Evolutionary conservation across 1,140 invertebrate species (phyloP).

Genomic region (Wasmannia auropunctata): DNA sequence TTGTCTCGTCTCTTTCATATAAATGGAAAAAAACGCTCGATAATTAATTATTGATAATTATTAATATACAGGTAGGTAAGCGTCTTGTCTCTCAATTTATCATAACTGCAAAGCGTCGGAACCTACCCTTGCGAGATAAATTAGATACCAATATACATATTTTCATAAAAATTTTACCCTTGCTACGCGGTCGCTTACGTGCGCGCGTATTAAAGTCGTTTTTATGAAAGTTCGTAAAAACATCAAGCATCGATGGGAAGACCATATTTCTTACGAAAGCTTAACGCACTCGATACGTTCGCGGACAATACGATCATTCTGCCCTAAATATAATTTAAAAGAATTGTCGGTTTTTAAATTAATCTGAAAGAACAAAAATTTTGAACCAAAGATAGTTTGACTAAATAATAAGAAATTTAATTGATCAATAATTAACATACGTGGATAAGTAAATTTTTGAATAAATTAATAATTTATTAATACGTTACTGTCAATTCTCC

Average conservation of each 20-base stretch:
- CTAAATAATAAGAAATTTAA: not conserved
- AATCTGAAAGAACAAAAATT: not conserved
- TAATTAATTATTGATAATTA: constrained; percentile 61
- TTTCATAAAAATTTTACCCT: constrained; percentile 55
- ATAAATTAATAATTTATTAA: not conserved
- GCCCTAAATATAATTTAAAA: not conserved
- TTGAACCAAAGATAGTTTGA: not conserved
- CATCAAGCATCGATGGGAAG: constrained; percentile 71
- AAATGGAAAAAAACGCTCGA: constrained; percentile 68
- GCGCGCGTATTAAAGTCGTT: constrained; percentile 20
- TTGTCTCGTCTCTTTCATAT: constrained; percentile 60
- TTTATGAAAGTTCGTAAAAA: constrained; percentile 56
- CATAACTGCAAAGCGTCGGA: constrained; percentile 40
- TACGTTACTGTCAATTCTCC: not conserved
- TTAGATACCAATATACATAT: constrained; percentile 52
- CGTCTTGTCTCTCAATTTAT: constrained; percentile 43
- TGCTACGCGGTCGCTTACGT: not conserved
- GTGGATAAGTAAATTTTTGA: not conserved
- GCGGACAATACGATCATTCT: constrained; percentile 20
- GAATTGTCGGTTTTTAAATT: not conserved
- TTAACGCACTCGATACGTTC: not conserved
- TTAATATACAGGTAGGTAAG: constrained; percentile 55
- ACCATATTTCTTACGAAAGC: constrained; percentile 66
- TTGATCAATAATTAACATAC: not conserved
- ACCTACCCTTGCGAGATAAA: constrained; percentile 63